These are phyloP conservation scores for Lates calcarifer DNA, from an alignment of 2,113 vertebrate species.

Conservation along the genomic window DNA sequence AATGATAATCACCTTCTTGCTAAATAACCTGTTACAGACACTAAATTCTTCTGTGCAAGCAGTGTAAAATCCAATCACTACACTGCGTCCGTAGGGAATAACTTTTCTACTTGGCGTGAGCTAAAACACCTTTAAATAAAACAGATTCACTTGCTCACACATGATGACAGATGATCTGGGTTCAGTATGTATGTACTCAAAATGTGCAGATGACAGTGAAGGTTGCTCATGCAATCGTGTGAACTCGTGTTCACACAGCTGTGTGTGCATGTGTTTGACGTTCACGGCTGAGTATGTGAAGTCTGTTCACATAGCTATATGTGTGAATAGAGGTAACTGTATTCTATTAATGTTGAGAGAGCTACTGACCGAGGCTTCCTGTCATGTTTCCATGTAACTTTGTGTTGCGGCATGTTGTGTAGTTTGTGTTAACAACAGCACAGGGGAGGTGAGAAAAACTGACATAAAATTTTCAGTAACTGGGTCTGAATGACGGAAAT, in stretches of 20 bases:
- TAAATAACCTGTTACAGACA: background rate
- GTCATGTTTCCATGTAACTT: background rate
- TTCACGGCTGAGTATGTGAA: background rate
- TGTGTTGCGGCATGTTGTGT: background rate
- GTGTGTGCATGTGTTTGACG: no score
- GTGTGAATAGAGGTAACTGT: background rate
- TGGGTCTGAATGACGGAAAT: background rate
- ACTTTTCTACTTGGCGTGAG: background rate
- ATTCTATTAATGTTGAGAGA: background rate
- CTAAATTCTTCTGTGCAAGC: background rate
- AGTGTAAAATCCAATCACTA: background rate
- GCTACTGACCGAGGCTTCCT: background rate
- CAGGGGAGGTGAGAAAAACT: constrained; percentile 4
- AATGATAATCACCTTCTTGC: background rate
- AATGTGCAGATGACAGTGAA: background rate
- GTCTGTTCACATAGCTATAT: background rate
- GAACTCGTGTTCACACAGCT: background rate
- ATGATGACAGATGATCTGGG: background rate
- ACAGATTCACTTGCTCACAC: background rate
- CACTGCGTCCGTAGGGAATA: background rate
- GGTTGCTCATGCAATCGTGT: background rate
- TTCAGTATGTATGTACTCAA: background rate
- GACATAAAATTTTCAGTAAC: constrained; percentile 9
- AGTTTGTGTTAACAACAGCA: constrained; percentile 1
- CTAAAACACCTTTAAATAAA: constrained; percentile 20